These are phyloP conservation scores for Hycleus phaleratus DNA, from an alignment of 1,140 invertebrate species.

Conservation along the genomic window DNA sequence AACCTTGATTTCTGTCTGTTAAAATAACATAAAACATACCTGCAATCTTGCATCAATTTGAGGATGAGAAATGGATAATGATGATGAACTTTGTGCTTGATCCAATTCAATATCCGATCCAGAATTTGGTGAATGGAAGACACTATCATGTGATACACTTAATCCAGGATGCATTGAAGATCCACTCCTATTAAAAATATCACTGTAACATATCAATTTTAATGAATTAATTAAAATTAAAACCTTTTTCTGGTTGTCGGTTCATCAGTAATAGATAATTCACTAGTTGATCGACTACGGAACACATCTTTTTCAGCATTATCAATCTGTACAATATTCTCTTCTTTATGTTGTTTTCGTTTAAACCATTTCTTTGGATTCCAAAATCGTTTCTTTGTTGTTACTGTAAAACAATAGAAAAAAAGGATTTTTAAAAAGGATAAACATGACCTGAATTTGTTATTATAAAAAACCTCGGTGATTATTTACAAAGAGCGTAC, in stretches of 20 bases:
- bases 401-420: constrained; percentile 25
- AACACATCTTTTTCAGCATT: constrained; percentile 41
- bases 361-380: constrained; percentile 38
- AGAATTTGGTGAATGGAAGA: constrained; percentile 52
- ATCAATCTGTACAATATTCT: constrained; percentile 4
- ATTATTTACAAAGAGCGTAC: constrained; percentile 9
- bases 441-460: not conserved
- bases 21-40: constrained; percentile 17
- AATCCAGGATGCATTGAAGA: constrained; percentile 45
- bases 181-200: constrained; percentile 27
- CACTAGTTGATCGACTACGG: constrained; percentile 60
- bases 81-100: constrained; percentile 38
- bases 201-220: too few relatives aligned
- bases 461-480: not conserved
- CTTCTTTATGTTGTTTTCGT: constrained; percentile 32
- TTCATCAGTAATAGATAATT: constrained; percentile 51
- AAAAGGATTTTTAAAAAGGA: not conserved
- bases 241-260: constrained; percentile 44
- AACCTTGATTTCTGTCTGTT: too few relatives aligned
- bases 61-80: constrained; percentile 37
- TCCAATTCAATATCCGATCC: constrained; percentile 40
- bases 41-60: constrained; percentile 33
- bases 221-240: not conserved
- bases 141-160: constrained; percentile 70
- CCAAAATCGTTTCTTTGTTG: constrained; percentile 37